A percentile compares a stretch with the other conserved stretches of the same genome.
phyloP scores from a whole-genome alignment of 2,888 invertebrate species.

The Agrilus mali region DNA sequence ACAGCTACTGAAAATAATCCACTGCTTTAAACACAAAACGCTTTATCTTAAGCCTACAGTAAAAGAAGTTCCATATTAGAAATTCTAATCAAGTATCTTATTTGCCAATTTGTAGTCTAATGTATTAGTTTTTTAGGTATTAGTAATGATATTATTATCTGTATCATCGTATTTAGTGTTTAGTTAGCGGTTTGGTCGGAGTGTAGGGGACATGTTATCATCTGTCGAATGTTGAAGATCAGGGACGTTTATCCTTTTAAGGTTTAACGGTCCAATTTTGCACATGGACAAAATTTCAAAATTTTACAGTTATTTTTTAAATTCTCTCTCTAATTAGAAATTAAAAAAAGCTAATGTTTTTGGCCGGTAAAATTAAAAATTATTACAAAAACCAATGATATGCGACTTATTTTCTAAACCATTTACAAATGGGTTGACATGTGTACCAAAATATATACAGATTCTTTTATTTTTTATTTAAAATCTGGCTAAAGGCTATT shows the following conservation, averaged over 20 bases:
- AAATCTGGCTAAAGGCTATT: constrained; percentile 22
- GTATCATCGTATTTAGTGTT: constrained; percentile 19
- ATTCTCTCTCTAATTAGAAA: no score
- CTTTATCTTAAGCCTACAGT: constrained; percentile 26
- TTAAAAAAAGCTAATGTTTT: no score
- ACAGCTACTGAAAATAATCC: constrained; percentile 7
- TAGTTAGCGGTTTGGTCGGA: no score
- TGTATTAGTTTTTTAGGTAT: constrained; percentile 26
- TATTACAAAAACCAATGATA: constrained; percentile 5
- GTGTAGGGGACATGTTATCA: no score
- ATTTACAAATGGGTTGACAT: constrained; percentile 19
- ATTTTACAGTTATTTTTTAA: no score
- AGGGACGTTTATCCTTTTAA: no score
- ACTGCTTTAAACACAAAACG: constrained; percentile 26
- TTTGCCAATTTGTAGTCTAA: constrained; percentile 32
- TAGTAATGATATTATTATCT: constrained; percentile 32
- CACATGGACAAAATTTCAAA: no score
- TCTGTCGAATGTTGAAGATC: no score
- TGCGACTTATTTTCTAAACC: constrained; percentile 19
- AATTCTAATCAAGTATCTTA: constrained; percentile 33
- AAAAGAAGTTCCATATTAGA: constrained; percentile 30
- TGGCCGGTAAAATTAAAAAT: no score
- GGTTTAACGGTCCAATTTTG: no score
- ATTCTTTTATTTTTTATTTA: constrained; percentile 25
- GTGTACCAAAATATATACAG: constrained; percentile 26